Base-by-base conservation (phyloP, 2,888 invertebrate species). In the Nomada fucata region DNA sequence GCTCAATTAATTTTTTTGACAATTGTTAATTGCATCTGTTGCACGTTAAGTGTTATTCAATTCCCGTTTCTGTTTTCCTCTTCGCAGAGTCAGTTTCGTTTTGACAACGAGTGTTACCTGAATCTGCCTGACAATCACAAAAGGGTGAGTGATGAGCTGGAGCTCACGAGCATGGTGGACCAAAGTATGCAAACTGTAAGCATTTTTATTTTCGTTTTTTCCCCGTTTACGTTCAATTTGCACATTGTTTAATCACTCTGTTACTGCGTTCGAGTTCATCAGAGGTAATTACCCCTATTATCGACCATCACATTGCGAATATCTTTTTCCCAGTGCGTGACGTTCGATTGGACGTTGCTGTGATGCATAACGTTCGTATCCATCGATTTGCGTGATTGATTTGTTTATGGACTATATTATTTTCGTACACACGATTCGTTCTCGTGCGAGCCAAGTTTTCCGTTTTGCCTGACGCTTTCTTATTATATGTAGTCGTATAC, bases 41-140 rank as follows among this genome's bases (percentile, higher is more conserved):
- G 15, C n/a, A 52, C 52, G 15, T 52, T 20, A 53, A 53, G 20
- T 10, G 7, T 53, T 18, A n/a, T 9, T 53, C 36, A 7, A 36
- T 15, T 47, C 47, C 13, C 11, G 57, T 57, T 20, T 26, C 20
- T 11, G 26, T 57, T 13, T 23, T 26, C 10, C 23, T 78, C 52
- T 68, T 44, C 94, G 92, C 96, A 99, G 98, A 99, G 99, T 96
- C 99, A 99, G 95, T 99, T 99, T 96, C 97, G 99, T 94, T 99
- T 99, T 95, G 99, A 99, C 96, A 99, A 99, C 95, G 99, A 99
- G 96, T 99, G 98, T 96, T 97, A 98, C 95, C 96, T 98, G 95
- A 98, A 97, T 95, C 96, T 99, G 94, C 98, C 98, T 95, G 99
- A 99, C 95, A 98, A 98, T 95, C 98, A 99, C 95, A 98, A 98